phyloP scores from a whole-genome alignment of 2,797 vertebrate genomes.

The Hybognathus amarus region DNA sequence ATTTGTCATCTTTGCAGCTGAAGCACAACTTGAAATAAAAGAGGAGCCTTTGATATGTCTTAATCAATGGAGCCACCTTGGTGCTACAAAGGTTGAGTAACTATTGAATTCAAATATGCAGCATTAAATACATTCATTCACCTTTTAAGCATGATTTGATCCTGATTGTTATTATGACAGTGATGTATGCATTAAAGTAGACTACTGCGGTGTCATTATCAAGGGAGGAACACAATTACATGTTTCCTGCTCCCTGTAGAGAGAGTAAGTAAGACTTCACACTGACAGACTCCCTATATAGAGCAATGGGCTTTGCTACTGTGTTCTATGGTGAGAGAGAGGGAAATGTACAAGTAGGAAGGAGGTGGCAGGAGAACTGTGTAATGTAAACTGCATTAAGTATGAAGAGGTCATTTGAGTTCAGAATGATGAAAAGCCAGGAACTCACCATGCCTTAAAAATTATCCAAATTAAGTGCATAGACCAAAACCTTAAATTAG shows the following conservation, averaged over 20 bases:
- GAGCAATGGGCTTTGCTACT: slow-evolving; percentile 2
- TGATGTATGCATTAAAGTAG: slow-evolving; percentile 40
- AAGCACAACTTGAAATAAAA: not conserved
- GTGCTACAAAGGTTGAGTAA: not conserved
- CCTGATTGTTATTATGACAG: slow-evolving; percentile 37
- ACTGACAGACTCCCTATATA: slow-evolving; percentile 29
- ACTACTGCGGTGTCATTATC: slow-evolving; percentile 48
- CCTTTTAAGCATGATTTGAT: slow-evolving; percentile 33
- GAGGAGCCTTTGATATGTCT: not conserved
- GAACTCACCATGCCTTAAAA: not conserved
- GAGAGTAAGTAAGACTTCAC: slow-evolving; percentile 43
- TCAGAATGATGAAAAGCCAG: not conserved
- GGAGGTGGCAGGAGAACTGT: not conserved
- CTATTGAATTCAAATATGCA: slow-evolving; percentile 35
- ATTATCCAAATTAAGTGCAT: not conserved
- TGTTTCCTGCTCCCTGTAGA: slow-evolving; percentile 33
- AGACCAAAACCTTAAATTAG: not conserved
- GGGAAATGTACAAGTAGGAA: not conserved
- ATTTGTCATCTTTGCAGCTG: not conserved
- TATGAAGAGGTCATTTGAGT: not conserved
- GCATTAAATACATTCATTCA: slow-evolving; percentile 9
- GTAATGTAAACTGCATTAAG: not conserved
- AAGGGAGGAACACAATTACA: slow-evolving; percentile 37
- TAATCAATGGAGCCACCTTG: not conserved
- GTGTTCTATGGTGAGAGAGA: not conserved